Percentiles rank a stretch among this genome's conserved stretches.
Conservation (phyloP, 2,888 invertebrate genomes). For the Harpagoxenus sublaevis region DNA sequence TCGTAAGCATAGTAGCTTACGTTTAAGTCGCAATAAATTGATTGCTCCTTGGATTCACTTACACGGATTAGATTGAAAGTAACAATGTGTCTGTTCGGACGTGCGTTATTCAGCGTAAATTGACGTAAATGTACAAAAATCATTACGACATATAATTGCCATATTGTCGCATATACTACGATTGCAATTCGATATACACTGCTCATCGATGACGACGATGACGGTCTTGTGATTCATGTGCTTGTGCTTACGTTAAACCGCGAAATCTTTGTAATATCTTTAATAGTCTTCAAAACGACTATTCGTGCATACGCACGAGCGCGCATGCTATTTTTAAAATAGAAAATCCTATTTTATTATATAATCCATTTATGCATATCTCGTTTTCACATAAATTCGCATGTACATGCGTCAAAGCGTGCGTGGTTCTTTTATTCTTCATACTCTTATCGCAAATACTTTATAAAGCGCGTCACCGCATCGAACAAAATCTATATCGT, state of each 20-base stretch:
- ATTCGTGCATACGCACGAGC: too few relatives aligned
- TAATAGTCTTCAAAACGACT: neutral
- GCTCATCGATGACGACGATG: neutral
- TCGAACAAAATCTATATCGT: neutral
- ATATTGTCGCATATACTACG: neutral
- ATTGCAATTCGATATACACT: neutral
- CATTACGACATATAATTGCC: neutral
- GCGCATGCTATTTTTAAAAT: slow-evolving; percentile 2
- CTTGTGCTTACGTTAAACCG: slow-evolving; percentile 22
- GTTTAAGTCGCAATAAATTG: slow-evolving; percentile 1
- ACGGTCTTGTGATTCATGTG: neutral
- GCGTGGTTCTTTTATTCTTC: neutral
- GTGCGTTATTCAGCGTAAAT: neutral
- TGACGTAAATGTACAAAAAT: slow-evolving; percentile 35
- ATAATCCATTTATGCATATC: slow-evolving; percentile 5
- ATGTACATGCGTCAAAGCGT: neutral
- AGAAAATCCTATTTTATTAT: neutral
- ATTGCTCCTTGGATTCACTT: slow-evolving; percentile 9
- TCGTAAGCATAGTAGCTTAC: neutral
- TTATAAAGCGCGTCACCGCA: neutral
- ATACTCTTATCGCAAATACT: slow-evolving; percentile 31
- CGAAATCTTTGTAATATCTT: slow-evolving; percentile 13
- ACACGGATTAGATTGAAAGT: neutral
- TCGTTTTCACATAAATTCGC: neutral
- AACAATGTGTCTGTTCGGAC: neutral